These are phyloP conservation scores for Balaenoptera acutorostrata DNA, from an alignment of 2,113 vertebrate genomes.

Conservation along the genomic window DNA sequence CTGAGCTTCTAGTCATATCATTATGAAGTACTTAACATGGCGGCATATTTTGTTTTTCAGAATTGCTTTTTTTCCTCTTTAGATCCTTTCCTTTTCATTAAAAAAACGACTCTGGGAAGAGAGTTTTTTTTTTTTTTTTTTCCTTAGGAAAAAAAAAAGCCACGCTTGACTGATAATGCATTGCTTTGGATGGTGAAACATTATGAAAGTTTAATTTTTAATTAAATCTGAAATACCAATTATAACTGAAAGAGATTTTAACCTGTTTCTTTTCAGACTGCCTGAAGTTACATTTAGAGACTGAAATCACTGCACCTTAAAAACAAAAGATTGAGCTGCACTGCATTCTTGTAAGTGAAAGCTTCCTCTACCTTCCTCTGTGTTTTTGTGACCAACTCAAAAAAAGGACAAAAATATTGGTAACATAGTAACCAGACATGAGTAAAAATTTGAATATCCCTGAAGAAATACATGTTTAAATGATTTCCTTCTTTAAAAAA, in stretches of 20 bases:
- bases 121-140: conserved; percentile 67
- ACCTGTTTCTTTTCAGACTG: conserved; percentile 92
- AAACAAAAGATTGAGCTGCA: conserved; percentile 85
- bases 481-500: conserved; percentile 73
- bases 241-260: conserved; percentile 92
- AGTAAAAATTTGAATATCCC: conserved; percentile 77
- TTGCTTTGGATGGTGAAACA: conserved; percentile 91
- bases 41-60: conserved; percentile 80
- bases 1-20: conserved; percentile 70
- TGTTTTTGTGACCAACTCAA: conserved; percentile 73
- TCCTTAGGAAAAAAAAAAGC: conserved; percentile 74
- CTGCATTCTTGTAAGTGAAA: conserved; percentile 84
- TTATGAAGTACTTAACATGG: conserved; percentile 74
- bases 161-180: conserved; percentile 90
- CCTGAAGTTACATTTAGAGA: conserved; percentile 87
- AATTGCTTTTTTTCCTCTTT: conserved; percentile 75
- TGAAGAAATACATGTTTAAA: conserved; percentile 78
- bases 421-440: conserved; percentile 76
- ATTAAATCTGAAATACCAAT: conserved; percentile 92
- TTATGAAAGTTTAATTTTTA: conserved; percentile 94
- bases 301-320: conserved; percentile 88
- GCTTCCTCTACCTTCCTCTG: conserved; percentile 76
- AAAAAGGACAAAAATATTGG: conserved; percentile 70
- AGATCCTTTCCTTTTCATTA: conserved; percentile 82
- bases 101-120: conserved; percentile 83